A percentile compares a stretch with the other conserved stretches of the same genome.
These are phyloP conservation scores for Rhadina sibilatrix DNA, from an alignment of 2,113 vertebrate species.

Conservation along the genomic window DNA sequence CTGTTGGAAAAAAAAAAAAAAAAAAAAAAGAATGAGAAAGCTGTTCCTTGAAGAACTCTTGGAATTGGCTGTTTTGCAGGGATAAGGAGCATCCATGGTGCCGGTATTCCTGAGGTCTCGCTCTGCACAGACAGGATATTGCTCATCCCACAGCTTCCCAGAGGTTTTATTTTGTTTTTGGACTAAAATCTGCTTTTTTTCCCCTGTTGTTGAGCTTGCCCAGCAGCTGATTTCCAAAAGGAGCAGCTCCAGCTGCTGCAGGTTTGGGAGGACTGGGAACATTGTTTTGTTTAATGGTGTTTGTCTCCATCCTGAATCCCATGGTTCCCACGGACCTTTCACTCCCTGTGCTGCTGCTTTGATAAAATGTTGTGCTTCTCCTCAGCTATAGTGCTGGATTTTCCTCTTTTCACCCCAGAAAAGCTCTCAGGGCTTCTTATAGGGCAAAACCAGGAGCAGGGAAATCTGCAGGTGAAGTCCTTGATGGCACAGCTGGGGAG, in stretches of 20 bases:
- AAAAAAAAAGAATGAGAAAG: neutral
- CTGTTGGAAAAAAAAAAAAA: neutral
- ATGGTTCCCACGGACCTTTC: fast-evolving
- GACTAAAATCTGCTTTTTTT: neutral
- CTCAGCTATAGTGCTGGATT: neutral
- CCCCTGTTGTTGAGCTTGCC: neutral
- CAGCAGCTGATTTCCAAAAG: neutral
- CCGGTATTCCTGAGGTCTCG: fast-evolving
- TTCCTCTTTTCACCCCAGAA: neutral
- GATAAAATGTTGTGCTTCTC: neutral
- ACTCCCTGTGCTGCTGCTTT: neutral
- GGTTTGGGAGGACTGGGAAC: neutral
- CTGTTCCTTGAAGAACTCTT: neutral
- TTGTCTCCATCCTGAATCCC: fast-evolving
- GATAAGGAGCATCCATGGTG: neutral
- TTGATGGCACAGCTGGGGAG: neutral
- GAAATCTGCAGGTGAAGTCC: neutral
- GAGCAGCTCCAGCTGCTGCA: neutral
- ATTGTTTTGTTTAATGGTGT: fast-evolving
- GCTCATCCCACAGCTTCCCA: neutral
- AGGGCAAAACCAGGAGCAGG: neutral
- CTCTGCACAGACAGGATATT: neutral
- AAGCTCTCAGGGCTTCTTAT: neutral
- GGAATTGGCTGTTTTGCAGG: neutral
- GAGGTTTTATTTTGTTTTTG: neutral